Conservation (phyloP, 2,113 vertebrate species). For the Rhineura floridana region DNA sequence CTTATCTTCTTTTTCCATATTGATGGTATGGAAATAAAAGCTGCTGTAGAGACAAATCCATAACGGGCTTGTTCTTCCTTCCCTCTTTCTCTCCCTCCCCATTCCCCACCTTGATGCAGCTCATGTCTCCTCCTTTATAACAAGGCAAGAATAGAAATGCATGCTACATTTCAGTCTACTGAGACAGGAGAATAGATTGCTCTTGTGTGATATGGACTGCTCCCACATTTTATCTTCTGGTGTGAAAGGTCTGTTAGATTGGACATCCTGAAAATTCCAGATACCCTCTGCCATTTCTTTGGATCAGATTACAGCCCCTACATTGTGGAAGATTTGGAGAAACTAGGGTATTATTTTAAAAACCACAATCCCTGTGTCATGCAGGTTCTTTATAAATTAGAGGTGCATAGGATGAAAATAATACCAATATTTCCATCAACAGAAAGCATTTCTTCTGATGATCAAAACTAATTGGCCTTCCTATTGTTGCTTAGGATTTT, state of each 20-base stretch:
- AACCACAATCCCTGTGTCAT: background rate
- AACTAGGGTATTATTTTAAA: background rate
- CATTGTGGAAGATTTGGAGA: accelerated
- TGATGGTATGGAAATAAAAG: slow-evolving; percentile 29
- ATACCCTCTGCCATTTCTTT: background rate
- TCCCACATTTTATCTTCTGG: slow-evolving; percentile 6
- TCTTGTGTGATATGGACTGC: background rate
- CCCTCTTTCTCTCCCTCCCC: slow-evolving; percentile 14
- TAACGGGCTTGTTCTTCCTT: slow-evolving; percentile 18
- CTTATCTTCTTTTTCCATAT: slow-evolving; percentile 64
- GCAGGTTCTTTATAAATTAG: background rate
- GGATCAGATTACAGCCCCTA: background rate
- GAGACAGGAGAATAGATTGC: slow-evolving; percentile 12
- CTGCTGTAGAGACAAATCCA: slow-evolving; percentile 32
- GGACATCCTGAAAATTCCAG: background rate
- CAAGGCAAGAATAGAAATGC: slow-evolving; percentile 35
- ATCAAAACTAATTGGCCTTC: background rate
- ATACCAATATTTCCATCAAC: background rate
- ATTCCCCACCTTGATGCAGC: background rate
- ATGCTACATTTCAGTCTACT: slow-evolving; percentile 22
- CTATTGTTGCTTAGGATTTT: too few relatives aligned
- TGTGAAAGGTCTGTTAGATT: background rate
- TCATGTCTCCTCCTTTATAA: slow-evolving; percentile 31
- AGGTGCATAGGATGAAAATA: background rate
- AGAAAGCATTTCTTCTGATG: background rate